phyloP scores from a whole-genome alignment of 64 coral and sea anemone genomes.

The Hydrozoanthus tunicans region DNA sequence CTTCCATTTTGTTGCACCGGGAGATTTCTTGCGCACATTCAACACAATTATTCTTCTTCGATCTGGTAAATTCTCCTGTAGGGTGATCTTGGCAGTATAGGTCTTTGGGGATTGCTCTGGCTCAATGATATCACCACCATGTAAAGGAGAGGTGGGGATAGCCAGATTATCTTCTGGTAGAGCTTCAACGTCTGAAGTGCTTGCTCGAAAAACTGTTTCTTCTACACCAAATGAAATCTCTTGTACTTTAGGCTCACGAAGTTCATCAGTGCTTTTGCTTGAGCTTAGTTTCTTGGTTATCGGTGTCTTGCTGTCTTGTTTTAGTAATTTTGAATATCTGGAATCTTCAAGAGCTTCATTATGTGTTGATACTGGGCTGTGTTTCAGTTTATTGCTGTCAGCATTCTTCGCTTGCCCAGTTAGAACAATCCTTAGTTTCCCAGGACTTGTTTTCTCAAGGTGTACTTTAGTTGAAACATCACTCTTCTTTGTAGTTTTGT shows the following conservation, averaged over 20 bases:
- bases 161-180: not conserved
- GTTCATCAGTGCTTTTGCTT: constrained; percentile 44
- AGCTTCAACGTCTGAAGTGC: not conserved
- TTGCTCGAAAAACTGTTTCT: constrained; percentile 51
- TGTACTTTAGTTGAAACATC: constrained; percentile 10
- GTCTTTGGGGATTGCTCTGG: constrained; percentile 22
- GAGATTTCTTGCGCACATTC: constrained; percentile 83
- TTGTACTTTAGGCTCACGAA: constrained; percentile 53
- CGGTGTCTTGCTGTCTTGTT: not conserved
- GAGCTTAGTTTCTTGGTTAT: not conserved
- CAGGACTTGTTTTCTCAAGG: not conserved
- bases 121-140: constrained; percentile 12
- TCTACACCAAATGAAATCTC: constrained; percentile 52
- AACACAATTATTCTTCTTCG: constrained; percentile 73
- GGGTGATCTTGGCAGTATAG: constrained; percentile 75
- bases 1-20: constrained; percentile 77
- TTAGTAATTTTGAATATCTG: not conserved
- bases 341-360: not conserved
- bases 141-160: not conserved
- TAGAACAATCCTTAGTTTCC: constrained; percentile 33
- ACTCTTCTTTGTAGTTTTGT: not conserved
- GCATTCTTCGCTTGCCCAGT: constrained; percentile 1
- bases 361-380: not conserved
- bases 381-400: not conserved
- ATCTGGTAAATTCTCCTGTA: constrained; percentile 75